Evolutionary conservation across 2,888 invertebrate genomes (phyloP), one percentile per base, ranked within the genome.

Genomic region (Euplexia lucipara): DNA sequence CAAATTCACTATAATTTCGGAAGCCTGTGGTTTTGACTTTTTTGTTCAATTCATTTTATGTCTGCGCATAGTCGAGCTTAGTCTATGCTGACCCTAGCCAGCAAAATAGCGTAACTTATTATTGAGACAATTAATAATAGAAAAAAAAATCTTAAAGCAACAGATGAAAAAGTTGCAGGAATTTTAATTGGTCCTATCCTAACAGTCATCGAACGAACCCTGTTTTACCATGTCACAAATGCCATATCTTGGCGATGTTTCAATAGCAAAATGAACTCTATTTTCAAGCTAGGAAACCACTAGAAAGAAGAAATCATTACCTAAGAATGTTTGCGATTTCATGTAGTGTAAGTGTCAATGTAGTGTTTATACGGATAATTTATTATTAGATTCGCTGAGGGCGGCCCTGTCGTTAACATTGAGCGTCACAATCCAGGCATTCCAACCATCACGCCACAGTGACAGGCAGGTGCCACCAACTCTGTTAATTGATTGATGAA

Each of bases 381-480:
- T 87, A 88, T 87, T 80, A 83, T 70, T 86, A 85, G 84, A 60
- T 53, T 52, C 67, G 60, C 71, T 82, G 83, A 85, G 83, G 83
- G 83, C 82, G 88, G 83, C 90, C 87, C 83, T 87, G 92, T 88
- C 88, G 79, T 87, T 90, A 87, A 80, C 86, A 90, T 88, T 89
- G 87, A 86, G 78, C 85, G 88, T 87, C 87, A 85, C 90, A 78
- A 70, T 86, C 83, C 82, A 86, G 74, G 83, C 85, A 93, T 93
- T 89, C 91, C 90, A 72, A 83, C 66, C 83, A 76, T 79, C 77
- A 78, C 77, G 60, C 58, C 72, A 58, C 66, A 76, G 53, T 76
- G 76, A 71, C 71, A 70, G 62, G 54, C 87, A 88, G 92, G 75
- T 82, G 85, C 70, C 48, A 56, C 34, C 82, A 91, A 93, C 90